phyloP scores from a whole-genome alignment of 2,113 vertebrate genomes.

The Lampris incognitus region DNA sequence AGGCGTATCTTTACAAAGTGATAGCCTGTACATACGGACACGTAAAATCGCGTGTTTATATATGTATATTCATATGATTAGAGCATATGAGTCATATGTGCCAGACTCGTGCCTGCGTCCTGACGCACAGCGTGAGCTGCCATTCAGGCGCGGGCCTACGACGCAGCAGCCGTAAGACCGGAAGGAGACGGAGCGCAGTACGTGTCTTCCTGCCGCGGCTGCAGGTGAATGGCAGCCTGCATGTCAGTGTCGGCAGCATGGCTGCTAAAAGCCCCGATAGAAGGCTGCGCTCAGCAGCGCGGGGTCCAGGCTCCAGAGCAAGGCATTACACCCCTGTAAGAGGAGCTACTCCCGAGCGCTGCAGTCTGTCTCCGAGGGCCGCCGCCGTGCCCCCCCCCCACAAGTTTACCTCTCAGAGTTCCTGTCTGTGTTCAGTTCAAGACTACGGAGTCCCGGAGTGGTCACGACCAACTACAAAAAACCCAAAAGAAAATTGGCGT shows the following conservation, averaged over 20 bases:
- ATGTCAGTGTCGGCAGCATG: constrained; percentile 74
- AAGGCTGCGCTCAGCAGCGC: constrained; percentile 39
- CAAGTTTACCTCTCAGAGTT: constrained; percentile 30
- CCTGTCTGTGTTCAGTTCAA: not conserved
- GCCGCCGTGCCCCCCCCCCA: constrained; percentile 27
- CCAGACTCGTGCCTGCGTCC: no score
- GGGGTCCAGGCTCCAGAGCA: constrained; percentile 34
- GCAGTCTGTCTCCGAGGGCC: not conserved
- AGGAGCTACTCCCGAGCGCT: constrained; percentile 48
- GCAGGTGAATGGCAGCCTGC: constrained; percentile 59
- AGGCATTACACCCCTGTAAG: constrained; percentile 42
- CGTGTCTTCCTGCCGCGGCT: constrained; percentile 51
- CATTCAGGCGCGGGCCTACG: constrained; percentile 20
- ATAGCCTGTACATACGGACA: not conserved
- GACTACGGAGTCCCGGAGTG: no score
- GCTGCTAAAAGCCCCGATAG: constrained; percentile 71
- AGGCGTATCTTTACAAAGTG: not conserved
- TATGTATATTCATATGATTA: not conserved
- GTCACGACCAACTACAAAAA: no score
- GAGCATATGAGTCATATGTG: no score
- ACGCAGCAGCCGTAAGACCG: constrained; percentile 37
- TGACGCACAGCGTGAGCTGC: no score
- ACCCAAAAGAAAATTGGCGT: no score
- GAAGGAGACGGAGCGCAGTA: constrained; percentile 40
- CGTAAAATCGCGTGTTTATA: not conserved